These are phyloP conservation scores for Halcyon senegalensis DNA, from an alignment of 2,113 vertebrate species.

Conservation along the genomic window DNA sequence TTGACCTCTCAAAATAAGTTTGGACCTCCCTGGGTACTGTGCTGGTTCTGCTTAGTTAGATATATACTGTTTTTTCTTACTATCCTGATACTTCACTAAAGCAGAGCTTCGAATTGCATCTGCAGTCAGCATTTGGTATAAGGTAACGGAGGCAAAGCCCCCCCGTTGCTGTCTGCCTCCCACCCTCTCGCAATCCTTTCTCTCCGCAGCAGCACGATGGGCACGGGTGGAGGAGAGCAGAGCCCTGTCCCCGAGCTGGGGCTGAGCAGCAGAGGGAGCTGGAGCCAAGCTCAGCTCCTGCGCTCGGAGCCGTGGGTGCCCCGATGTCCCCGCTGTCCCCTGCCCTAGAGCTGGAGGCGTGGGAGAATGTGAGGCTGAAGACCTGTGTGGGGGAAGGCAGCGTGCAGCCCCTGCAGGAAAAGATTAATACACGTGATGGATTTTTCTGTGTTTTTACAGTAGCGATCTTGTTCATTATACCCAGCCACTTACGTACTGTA, in stretches of 20 bases:
- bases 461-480: background rate
- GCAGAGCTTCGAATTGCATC: background rate
- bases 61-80: background rate
- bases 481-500: fast-evolving
- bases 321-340: background rate
- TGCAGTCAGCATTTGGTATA: background rate
- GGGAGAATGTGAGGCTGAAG: background rate
- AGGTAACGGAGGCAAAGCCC: background rate
- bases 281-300: background rate
- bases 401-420: background rate
- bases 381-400: background rate
- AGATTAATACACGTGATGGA: fast-evolving
- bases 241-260: background rate
- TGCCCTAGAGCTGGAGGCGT: background rate
- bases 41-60: background rate
- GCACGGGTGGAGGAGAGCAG: background rate
- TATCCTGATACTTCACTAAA: background rate
- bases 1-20: background rate
- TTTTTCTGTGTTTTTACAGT: background rate
- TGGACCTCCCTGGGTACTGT: background rate
- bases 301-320: fast-evolving
- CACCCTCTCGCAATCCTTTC: fast-evolving
- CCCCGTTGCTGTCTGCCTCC: background rate
- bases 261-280: constrained; percentile 67
- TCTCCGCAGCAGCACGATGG: background rate